These are phyloP conservation scores for Meandrina meandrites DNA, from an alignment of 92 coral and sea anemone species.

Conservation along the genomic window DNA sequence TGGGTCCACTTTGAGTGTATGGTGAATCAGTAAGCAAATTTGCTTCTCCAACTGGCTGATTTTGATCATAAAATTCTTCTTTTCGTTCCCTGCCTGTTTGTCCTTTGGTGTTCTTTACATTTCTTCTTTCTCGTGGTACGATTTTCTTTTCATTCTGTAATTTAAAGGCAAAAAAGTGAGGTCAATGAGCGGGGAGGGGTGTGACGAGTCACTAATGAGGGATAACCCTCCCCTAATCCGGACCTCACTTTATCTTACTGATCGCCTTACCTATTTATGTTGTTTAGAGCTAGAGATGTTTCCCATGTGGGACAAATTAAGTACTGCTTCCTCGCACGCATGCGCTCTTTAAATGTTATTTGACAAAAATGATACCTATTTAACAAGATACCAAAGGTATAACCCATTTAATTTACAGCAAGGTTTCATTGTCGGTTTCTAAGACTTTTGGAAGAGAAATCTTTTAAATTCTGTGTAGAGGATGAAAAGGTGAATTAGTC, in stretches of 20 bases:
- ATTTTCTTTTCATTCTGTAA: too few relatives aligned
- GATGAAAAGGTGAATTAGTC: too few relatives aligned
- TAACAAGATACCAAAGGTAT: too few relatives aligned
- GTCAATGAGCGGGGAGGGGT: conserved; percentile 44
- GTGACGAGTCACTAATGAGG: conserved; percentile 5
- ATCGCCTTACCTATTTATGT: neutral
- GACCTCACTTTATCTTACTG: neutral
- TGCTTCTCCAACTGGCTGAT: neutral
- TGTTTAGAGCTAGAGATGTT: neutral
- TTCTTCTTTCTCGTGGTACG: too few relatives aligned
- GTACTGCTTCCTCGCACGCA: neutral
- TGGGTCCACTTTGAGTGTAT: neutral
- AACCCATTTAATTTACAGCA: too few relatives aligned
- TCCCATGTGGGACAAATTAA: neutral
- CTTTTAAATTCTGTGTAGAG: too few relatives aligned
- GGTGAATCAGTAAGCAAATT: neutral
- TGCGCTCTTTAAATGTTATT: neutral
- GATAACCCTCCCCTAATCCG: conserved; percentile 39
- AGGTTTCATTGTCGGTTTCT: too few relatives aligned
- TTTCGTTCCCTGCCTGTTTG: neutral
- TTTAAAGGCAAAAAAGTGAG: neutral
- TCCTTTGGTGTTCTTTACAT: too few relatives aligned
- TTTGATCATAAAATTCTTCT: neutral
- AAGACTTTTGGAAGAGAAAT: too few relatives aligned
- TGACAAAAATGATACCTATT: too few relatives aligned